These are phyloP conservation scores for Callyntrura guangdongensis DNA, from an alignment of 2,888 invertebrate genomes.

Conservation along the genomic window DNA sequence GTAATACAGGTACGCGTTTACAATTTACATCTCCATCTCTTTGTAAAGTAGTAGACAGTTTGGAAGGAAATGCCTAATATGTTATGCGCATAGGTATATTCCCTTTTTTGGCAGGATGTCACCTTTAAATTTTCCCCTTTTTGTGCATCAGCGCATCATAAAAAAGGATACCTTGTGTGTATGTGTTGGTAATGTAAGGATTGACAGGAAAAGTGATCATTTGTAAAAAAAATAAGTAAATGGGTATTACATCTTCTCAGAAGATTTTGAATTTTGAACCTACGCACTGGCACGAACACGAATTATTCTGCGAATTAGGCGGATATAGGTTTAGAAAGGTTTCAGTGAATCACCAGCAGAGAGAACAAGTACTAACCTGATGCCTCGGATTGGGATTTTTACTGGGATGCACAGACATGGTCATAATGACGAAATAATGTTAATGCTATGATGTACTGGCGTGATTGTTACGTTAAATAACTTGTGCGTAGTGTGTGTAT, in stretches of 20 bases:
- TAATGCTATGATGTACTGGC: not conserved
- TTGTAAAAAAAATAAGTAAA: not conserved
- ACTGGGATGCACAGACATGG: conserved; percentile 1
- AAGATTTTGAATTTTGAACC: not conserved
- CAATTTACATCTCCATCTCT: not conserved
- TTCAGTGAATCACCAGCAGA: no score
- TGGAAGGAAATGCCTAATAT: conserved; percentile 2
- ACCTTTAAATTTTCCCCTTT: conserved; percentile 4
- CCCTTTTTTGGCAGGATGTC: conserved; percentile 51
- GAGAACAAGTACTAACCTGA: not conserved
- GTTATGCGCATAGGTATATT: not conserved
- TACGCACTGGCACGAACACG: not conserved
- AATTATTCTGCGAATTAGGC: no score
- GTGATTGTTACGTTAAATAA: no score
- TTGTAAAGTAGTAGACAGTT: not conserved
- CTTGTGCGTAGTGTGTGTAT: not conserved
- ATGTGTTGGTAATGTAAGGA: no score
- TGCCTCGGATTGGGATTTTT: conserved; percentile 28
- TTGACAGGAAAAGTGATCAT: no score
- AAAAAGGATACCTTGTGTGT: no score
- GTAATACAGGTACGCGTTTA: no score
- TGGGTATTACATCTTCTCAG: not conserved
- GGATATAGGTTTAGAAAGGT: no score
- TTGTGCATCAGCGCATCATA: no score
- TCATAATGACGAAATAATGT: not conserved